Conservation (phyloP, 2,888 invertebrate species). For the Anorthoa munda region DNA sequence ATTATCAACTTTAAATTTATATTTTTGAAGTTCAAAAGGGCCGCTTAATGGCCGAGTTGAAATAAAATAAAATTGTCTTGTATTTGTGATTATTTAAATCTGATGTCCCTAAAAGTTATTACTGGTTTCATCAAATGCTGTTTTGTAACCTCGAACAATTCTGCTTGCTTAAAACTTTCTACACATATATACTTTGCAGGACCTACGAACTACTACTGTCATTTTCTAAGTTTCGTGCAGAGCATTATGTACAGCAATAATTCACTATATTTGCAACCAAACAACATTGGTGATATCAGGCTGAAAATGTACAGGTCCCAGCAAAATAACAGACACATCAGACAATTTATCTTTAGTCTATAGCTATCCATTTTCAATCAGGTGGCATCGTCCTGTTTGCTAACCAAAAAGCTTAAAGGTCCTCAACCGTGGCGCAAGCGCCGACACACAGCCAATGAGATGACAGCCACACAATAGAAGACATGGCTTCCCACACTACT, state of each 20-base stretch:
- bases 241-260: neutral
- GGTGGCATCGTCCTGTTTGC: slow-evolving; percentile 31
- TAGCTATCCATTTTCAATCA: neutral
- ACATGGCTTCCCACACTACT: slow-evolving; percentile 64
- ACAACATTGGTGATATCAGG: neutral
- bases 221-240: neutral
- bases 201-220: no score
- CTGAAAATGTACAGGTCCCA: neutral
- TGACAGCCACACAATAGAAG: slow-evolving; percentile 47
- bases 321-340: neutral
- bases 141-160: no score
- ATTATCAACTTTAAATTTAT: no score
- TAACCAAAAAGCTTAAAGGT: slow-evolving; percentile 35
- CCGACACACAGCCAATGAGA: slow-evolving; percentile 41
- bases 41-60: no score
- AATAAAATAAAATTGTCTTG: no score
- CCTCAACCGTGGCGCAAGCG: slow-evolving; percentile 23
- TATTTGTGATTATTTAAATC: no score
- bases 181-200: no score
- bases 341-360: neutral
- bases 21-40: no score
- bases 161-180: no score
- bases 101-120: no score
- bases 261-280: neutral
- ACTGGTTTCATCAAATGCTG: no score